phyloP scores from a whole-genome alignment of 2,797 vertebrate genomes.

The Sciaenops ocellatus region DNA sequence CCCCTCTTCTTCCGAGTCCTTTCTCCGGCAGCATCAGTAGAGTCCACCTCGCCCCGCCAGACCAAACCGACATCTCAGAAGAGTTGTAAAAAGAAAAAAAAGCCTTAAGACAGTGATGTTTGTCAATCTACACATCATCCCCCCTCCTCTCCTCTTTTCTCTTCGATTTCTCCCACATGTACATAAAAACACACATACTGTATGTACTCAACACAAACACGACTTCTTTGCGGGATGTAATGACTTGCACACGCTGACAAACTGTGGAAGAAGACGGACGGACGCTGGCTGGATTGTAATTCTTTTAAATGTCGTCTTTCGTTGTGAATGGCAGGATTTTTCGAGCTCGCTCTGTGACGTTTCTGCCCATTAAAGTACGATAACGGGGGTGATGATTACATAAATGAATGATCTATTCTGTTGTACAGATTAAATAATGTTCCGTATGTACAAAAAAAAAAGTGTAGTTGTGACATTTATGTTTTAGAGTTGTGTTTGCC shows the following conservation, averaged over 20 bases:
- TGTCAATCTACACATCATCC: conserved; percentile 55
- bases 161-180: conserved; percentile 55
- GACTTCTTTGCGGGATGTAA: conserved; percentile 66
- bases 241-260: conserved; percentile 60
- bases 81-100: conserved; percentile 71
- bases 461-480: conserved; percentile 78
- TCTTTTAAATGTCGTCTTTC: conserved; percentile 77
- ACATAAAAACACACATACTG: conserved; percentile 47
- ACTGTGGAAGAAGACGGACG: conserved; percentile 33
- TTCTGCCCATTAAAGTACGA: conserved; percentile 48
- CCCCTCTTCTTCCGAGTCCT: neutral
- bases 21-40: conserved; percentile 36
- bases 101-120: conserved; percentile 87
- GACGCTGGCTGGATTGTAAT: conserved; percentile 79
- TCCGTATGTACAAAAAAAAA: conserved; percentile 73
- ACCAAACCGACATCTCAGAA: conserved; percentile 59
- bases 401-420: conserved; percentile 84
- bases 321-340: conserved; percentile 73
- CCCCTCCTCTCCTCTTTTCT: conserved; percentile 6
- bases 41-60: conserved; percentile 35
- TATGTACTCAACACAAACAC: conserved; percentile 23
- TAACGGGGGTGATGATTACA: conserved; percentile 34
- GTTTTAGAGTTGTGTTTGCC: conserved; percentile 83
- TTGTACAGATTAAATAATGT: conserved; percentile 84
- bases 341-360: conserved; percentile 46